Evolutionary conservation across 2,888 invertebrate species (phyloP), one percentile per base, ranked within the genome.

Genomic region (Nyleta sp.): DNA sequence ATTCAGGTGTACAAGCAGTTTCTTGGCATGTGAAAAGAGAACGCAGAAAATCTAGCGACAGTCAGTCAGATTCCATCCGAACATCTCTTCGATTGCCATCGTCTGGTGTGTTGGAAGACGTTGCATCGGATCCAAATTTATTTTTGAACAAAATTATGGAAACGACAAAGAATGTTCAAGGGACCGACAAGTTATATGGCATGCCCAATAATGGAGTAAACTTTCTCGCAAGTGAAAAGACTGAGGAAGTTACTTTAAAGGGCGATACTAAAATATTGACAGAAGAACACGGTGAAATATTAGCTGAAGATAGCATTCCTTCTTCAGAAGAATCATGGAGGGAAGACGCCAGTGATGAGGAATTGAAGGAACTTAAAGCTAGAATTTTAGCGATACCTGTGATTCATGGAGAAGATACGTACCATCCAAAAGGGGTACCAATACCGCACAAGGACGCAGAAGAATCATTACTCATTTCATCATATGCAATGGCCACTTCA

Each of bases 1-100:
- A 92, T 15, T 91, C 92, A 5, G 88, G 91, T 52, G 86, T 88
- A 2, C 89, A 89, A 77, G 87, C 89, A 57, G 73, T 71, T 13
- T 83, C 83, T 2, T 86, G 86, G 83, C 86, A 87, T 24, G 60
- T 80, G 0, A 89, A 85, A 67, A 77, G 82, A 15, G 84, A 86
- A 72, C 86, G 89, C 0, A 82, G 90, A 20, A 84, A 88, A 55
- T 87, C 86, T 0, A 90, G 89, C 65, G 90, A 90, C 10, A 87
- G 89, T n/a, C 89, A 89, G 68, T 68, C 87, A 0, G 85, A 83
- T 1, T 15, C 40, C 0, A 71, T 73, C 1, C 83, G 81, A 57
- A 42, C 77, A 0, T 67, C 83, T 0, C 65, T 75, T 6, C 82
- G 73, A 15, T 31, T 83, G 11, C 76, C 83, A 44, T 78, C 81